Base-by-base conservation (phyloP, 2,113 vertebrate genomes). In the Psophia crepitans region DNA sequence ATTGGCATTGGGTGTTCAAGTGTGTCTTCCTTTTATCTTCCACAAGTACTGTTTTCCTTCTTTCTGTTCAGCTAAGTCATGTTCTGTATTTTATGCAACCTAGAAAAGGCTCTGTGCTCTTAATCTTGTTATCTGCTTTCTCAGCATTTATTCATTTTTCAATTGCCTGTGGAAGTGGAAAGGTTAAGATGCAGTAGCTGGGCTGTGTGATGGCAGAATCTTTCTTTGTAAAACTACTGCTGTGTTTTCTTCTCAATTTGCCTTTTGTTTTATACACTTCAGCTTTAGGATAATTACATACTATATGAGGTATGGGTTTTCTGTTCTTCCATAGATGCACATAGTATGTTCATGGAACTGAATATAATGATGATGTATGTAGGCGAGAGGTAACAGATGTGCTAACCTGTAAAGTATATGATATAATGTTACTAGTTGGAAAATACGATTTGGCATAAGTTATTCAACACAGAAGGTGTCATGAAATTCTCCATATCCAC, bases 111-210 rank as follows among this genome's bases (percentile, higher is more conserved):
- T 84, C 61, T 61, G 12, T 56, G 41, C 86, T 92, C 84, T 84
- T 91, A 93, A 94, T 93, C 90, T 90, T 78, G 27, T 97, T 96
- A 94, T 91, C 94, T 96, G 71, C 63, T 68, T 69, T 73, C 64
- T 84, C 77, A 80, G 74, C 96, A 68, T 81, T 88, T 96, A 61
- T 90, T 97, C 20, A 33, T 91, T 93, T 96, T 96, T 95, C 63
- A 81, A 27, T 85, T 87, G 39, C 44, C 37, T 75, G 5, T 61
- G 75, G 70, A 85, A 92, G 63, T 75, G 24, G 88, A 89, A 82
- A 87, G 39, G 93, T 97, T 95, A 91, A 83, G 66, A 65, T 80
- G 41, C 26, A 78, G 71, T 74, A 90, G 84, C 85, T 80, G 60
- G 57, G 26, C 82, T 93, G 73, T 84, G 65, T 49, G 68, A 53